A percentile compares a stretch with the other conserved stretches of the same genome.
phyloP scores from a whole-genome alignment of 2,888 invertebrate genomes.

The Anagyrus pseudococci region DNA sequence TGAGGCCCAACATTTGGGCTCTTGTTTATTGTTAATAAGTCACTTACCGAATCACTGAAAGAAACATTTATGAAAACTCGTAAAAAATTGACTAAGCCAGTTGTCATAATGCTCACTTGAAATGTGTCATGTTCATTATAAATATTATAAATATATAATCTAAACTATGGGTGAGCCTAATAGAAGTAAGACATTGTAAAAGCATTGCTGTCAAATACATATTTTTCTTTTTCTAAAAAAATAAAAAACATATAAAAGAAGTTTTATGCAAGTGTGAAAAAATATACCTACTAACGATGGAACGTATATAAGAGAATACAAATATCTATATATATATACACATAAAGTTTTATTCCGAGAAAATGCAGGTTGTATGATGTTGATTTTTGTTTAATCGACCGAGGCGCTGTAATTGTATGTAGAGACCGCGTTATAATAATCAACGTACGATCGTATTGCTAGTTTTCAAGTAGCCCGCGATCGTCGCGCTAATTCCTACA shows the following conservation, averaged over 20 bases:
- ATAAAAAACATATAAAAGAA: constrained; percentile 19
- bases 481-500: too few species aligned
- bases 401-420: too few species aligned
- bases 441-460: too few species aligned
- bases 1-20: constrained; percentile 8
- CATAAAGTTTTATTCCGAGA: constrained; percentile 13
- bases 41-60: constrained; percentile 26
- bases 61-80: constrained; percentile 25
- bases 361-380: too few species aligned
- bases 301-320: constrained; percentile 29
- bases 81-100: constrained; percentile 31
- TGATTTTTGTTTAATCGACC: too few species aligned
- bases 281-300: constrained; percentile 23
- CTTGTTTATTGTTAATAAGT: constrained; percentile 29
- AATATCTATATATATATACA: constrained; percentile 33
- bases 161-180: constrained; percentile 19
- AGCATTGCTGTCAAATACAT: constrained; percentile 33
- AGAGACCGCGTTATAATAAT: too few species aligned
- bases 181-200: constrained; percentile 32
- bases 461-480: too few species aligned
- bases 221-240: constrained; percentile 30
- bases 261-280: constrained; percentile 30
- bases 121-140: constrained; percentile 26
- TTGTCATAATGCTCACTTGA: constrained; percentile 32
- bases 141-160: constrained; percentile 27